These are phyloP conservation scores for Felis chaus DNA, from an alignment of 2,113 vertebrate genomes.

Conservation along the genomic window DNA sequence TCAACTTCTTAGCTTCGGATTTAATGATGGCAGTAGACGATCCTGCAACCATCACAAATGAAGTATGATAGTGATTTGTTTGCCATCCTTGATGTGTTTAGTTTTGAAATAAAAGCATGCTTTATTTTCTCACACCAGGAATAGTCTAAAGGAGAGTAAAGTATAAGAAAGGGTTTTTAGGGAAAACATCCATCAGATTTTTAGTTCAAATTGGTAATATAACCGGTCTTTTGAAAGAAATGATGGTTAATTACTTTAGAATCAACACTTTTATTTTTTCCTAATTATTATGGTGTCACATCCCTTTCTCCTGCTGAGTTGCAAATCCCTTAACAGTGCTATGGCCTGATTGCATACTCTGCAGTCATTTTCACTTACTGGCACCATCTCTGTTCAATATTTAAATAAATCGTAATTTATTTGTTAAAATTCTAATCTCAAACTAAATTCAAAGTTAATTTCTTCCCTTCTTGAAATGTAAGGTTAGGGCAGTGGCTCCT, in stretches of 20 bases:
- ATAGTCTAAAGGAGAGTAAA: constrained; percentile 24
- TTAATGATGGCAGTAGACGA: constrained; percentile 94
- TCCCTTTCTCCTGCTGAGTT: neutral
- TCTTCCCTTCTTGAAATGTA: neutral
- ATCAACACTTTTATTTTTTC: neutral
- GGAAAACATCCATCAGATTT: neutral
- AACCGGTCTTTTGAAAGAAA: neutral
- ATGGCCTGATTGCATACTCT: neutral
- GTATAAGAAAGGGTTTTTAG: neutral
- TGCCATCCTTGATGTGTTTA: neutral
- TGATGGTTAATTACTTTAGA: neutral
- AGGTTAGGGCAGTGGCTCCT: neutral
- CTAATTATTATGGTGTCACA: neutral
- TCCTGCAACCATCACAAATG: constrained; percentile 88
- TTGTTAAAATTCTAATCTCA: neutral
- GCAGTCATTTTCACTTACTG: neutral
- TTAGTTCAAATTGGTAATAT: constrained; percentile 12
- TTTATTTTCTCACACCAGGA: constrained; percentile 39
- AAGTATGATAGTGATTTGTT: constrained; percentile 83
- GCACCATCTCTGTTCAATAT: neutral
- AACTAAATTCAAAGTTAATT: neutral
- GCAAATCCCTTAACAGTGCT: neutral
- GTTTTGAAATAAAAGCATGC: neutral
- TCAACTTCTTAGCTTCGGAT: constrained; percentile 94
- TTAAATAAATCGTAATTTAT: neutral